phyloP scores from a whole-genome alignment of 2,888 invertebrate species.

The Automeris io region DNA sequence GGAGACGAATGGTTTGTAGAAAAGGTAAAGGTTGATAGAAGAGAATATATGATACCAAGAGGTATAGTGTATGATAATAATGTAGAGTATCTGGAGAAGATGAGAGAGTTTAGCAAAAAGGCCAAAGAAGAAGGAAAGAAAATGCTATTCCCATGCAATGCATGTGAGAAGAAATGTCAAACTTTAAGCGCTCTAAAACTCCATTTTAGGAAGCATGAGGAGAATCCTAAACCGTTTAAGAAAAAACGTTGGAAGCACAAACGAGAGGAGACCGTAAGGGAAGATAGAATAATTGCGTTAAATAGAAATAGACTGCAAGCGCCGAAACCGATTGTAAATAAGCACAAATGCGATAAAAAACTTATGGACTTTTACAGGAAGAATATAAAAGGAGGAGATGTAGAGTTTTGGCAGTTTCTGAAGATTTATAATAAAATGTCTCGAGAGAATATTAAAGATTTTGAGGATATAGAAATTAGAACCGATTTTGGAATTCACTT shows the following conservation, averaged over 20 bases:
- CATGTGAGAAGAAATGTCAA: slow-evolving; percentile 52
- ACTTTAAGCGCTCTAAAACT: slow-evolving; percentile 45
- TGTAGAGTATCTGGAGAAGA: slow-evolving; percentile 35
- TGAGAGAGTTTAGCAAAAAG: slow-evolving; percentile 35
- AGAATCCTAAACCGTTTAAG: slow-evolving; percentile 42
- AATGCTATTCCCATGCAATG: slow-evolving; percentile 52
- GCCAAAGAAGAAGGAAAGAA: slow-evolving; percentile 9
- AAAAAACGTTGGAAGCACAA: slow-evolving; percentile 49
- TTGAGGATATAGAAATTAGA: slow-evolving; percentile 42
- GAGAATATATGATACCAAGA: not conserved
- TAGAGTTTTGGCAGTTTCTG: slow-evolving; percentile 64
- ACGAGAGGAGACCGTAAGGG: slow-evolving; percentile 3
- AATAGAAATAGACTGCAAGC: slow-evolving; percentile 28
- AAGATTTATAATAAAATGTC: slow-evolving; percentile 60
- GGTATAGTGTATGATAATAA: slow-evolving; percentile 29
- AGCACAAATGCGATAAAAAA: slow-evolving; percentile 52
- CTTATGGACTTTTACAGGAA: slow-evolving; percentile 50
- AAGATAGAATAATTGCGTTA: not conserved
- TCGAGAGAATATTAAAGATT: slow-evolving; percentile 45
- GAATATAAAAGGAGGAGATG: slow-evolving; percentile 50
- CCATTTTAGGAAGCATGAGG: slow-evolving; percentile 47
- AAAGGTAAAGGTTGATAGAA: slow-evolving; percentile 15
- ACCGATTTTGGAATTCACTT: slow-evolving; percentile 44
- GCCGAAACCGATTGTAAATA: slow-evolving; percentile 47
- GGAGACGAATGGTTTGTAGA: slow-evolving; percentile 50